Percentiles rank a stretch among this genome's conserved stretches.
Conservation (phyloP, 2,113 vertebrate species). For the Chiloscyllium plagiosum region DNA sequence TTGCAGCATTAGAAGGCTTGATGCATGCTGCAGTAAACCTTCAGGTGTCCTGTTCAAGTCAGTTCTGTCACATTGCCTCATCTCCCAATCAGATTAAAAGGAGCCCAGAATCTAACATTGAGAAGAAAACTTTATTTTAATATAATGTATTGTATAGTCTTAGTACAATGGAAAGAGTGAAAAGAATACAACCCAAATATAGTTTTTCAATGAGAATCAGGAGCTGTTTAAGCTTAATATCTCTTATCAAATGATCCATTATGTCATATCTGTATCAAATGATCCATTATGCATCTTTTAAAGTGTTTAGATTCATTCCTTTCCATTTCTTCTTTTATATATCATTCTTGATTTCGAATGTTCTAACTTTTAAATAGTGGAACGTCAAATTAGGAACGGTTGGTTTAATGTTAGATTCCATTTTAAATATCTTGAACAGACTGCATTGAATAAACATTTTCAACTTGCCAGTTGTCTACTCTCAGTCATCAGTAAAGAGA, state of each 20-base stretch:
- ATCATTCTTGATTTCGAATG: background rate
- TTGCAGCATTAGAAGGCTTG: background rate
- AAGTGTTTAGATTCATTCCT: background rate
- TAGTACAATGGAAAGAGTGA: background rate
- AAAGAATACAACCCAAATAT: background rate
- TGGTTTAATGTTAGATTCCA: background rate
- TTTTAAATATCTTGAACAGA: background rate
- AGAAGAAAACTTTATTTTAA: background rate
- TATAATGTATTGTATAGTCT: background rate
- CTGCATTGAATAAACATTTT: background rate
- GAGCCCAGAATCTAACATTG: background rate
- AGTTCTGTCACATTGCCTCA: background rate
- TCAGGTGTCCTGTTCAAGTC: background rate
- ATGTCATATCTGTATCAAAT: background rate
- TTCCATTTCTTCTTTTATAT: background rate
- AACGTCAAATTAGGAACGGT: background rate
- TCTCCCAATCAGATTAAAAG: background rate
- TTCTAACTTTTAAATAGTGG: background rate
- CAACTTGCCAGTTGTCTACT: no score
- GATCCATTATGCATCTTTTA: background rate
- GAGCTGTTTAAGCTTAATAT: background rate
- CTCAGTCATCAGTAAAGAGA: no score
- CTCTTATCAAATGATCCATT: background rate
- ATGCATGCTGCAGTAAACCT: background rate
- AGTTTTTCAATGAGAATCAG: background rate